A percentile compares a stretch with the other conserved stretches of the same genome.
These are phyloP conservation scores for Haliclona indistincta DNA, from an alignment of 37 sponge, comb jelly and placozoan species.

Conservation along the genomic window DNA sequence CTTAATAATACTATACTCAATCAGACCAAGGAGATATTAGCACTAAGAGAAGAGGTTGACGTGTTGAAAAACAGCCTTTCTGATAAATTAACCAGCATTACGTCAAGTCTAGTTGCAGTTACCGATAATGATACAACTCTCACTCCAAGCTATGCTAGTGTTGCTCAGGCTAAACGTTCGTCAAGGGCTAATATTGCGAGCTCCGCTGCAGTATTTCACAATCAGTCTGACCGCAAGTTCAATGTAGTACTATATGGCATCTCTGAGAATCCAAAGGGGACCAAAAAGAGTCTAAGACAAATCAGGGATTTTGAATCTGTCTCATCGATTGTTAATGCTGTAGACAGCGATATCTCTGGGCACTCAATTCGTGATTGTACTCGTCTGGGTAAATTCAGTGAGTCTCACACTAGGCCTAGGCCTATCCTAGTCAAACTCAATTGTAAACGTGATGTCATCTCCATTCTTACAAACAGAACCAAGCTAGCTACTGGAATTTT, in stretches of 20 bases:
- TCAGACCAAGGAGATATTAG: no score
- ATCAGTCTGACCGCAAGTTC: slow-evolving; percentile 50
- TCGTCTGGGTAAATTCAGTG: slow-evolving; percentile 12
- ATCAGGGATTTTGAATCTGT: neutral
- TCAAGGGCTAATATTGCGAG: no score
- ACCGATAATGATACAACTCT: no score
- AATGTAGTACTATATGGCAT: neutral
- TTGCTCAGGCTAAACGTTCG: no score
- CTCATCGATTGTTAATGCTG: neutral
- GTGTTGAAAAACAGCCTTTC: no score
- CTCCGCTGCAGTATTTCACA: slow-evolving; percentile 66
- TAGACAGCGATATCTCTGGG: neutral
- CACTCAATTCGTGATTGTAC: slow-evolving; percentile 5
- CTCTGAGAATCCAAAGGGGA: neutral
- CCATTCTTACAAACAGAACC: slow-evolving; percentile 6
- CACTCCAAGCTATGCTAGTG: no score
- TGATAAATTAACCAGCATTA: no score
- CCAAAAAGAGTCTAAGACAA: neutral
- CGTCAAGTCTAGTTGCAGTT: no score
- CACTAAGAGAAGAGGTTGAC: no score
- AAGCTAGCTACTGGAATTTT: neutral
- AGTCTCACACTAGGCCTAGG: neutral
- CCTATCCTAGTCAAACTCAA: slow-evolving; percentile 20
- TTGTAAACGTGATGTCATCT: neutral
- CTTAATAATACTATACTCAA: no score